A percentile compares a stretch with the other conserved stretches of the same genome.
Evolutionary conservation across 2,888 invertebrate species (phyloP).

Genomic region (Stramonita haemastoma): DNA sequence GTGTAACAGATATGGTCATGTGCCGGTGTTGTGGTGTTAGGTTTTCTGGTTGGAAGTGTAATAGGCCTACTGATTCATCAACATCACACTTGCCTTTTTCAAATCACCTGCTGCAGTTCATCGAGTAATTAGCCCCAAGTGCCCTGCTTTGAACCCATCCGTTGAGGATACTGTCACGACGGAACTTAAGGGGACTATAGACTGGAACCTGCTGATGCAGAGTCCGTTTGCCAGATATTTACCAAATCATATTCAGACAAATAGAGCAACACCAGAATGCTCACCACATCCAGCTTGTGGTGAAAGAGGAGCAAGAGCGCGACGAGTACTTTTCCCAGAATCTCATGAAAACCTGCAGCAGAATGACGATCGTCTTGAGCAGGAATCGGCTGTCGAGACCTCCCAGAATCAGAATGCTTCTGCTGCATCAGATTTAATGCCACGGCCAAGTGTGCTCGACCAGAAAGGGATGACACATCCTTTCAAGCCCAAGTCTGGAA

Average conservation of each 20-base stretch:
- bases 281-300: background rate
- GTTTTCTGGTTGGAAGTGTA: constrained; percentile 40
- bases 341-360: background rate
- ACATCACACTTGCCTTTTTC: background rate
- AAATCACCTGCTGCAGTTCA: constrained; percentile 46
- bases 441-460: background rate
- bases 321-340: constrained; percentile 21
- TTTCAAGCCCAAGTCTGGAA: constrained; percentile 43
- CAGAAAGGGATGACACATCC: constrained; percentile 31
- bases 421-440: background rate
- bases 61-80: background rate
- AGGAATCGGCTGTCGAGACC: background rate
- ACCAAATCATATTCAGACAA: background rate
- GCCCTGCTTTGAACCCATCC: constrained; percentile 34
- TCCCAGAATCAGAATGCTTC: background rate
- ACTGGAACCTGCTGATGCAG: background rate
- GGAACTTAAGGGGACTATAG: background rate
- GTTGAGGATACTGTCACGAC: background rate
- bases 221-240: background rate
- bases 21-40: constrained; percentile 41
- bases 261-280: constrained; percentile 15
- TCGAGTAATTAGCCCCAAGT: constrained; percentile 42
- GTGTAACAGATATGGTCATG: constrained; percentile 41
- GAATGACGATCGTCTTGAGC: background rate
- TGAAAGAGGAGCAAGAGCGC: background rate